phyloP scores from a whole-genome alignment of 2,888 invertebrate genomes.

The Ganaspis brasiliensis region DNA sequence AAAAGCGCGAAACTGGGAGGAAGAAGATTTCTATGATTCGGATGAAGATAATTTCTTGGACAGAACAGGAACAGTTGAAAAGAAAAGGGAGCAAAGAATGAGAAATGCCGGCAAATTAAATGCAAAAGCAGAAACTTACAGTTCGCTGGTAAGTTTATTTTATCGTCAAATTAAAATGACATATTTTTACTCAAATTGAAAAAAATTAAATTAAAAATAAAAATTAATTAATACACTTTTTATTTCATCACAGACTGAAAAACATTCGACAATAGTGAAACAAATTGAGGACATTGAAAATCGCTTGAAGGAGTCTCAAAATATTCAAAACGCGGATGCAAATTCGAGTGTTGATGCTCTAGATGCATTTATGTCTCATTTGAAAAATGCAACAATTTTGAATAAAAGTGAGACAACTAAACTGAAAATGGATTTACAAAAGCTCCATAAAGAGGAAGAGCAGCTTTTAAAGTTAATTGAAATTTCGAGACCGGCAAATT shows the following conservation, averaged over 20 bases:
- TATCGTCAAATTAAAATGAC: conserved; percentile 11
- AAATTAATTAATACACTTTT: conserved; percentile 49
- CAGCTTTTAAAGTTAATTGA: conserved; percentile 88
- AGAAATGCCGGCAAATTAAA: conserved; percentile 83
- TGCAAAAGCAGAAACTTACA: conserved; percentile 85
- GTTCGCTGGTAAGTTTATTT: conserved; percentile 83
- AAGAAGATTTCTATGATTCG: conserved; percentile 95
- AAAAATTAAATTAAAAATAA: conserved; percentile 10
- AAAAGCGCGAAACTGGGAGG: conserved; percentile 89
- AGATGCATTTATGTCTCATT: conserved; percentile 90
- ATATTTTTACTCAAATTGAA: background rate
- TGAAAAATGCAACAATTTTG: conserved; percentile 81
- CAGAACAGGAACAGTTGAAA: conserved; percentile 95
- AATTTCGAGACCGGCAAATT: conserved; percentile 86
- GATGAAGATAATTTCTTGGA: conserved; percentile 98
- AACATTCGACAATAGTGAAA: conserved; percentile 81
- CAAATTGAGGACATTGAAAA: conserved; percentile 84
- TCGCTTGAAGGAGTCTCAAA: conserved; percentile 79
- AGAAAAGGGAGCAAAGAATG: conserved; percentile 91
- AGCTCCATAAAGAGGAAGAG: conserved; percentile 86
- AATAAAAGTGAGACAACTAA: conserved; percentile 85
- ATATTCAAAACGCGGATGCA: conserved; percentile 76
- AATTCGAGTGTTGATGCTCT: conserved; percentile 86
- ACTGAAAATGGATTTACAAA: conserved; percentile 86
- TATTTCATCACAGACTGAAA: conserved; percentile 82